Percentiles rank a stretch among this genome's conserved stretches.
Conservation (phyloP, 2,113 vertebrate genomes). For the Callorhinus ursinus region DNA sequence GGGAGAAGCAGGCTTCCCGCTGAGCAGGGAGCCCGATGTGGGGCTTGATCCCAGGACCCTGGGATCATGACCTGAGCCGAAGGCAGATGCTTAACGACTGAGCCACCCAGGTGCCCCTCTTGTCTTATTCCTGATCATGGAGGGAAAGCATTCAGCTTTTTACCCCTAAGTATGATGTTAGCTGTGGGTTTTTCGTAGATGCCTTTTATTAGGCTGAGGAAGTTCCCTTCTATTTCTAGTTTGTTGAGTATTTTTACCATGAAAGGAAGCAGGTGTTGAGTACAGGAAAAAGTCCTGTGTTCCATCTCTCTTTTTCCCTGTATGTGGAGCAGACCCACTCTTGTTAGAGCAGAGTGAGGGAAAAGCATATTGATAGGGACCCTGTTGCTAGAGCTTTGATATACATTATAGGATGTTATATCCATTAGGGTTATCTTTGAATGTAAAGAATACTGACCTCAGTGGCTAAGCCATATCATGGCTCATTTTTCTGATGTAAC, state of each 20-base stretch:
- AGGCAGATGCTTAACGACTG: too few species aligned
- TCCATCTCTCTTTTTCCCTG: not conserved
- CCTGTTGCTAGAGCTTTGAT: not conserved
- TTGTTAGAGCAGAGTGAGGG: not conserved
- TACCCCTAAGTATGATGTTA: not conserved
- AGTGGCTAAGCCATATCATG: not conserved
- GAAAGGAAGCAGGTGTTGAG: not conserved
- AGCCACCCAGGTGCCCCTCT: not conserved
- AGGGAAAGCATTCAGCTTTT: not conserved
- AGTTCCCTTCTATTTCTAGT: not conserved
- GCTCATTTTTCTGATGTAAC: not conserved
- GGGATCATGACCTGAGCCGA: too few species aligned
- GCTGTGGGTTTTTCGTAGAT: not conserved
- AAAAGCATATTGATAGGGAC: not conserved
- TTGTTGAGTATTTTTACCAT: not conserved
- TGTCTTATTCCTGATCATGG: not conserved
- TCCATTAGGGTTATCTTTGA: not conserved
- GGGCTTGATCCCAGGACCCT: too few species aligned
- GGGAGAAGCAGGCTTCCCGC: too few species aligned
- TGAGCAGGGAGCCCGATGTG: too few species aligned
- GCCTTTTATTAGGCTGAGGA: not conserved
- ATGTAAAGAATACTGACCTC: not conserved
- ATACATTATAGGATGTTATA: not conserved
- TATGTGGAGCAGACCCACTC: too few species aligned
- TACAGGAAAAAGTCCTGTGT: not conserved